Base-by-base conservation (phyloP, 2,797 vertebrate genomes). In the Sebastiscus tertius region DNA sequence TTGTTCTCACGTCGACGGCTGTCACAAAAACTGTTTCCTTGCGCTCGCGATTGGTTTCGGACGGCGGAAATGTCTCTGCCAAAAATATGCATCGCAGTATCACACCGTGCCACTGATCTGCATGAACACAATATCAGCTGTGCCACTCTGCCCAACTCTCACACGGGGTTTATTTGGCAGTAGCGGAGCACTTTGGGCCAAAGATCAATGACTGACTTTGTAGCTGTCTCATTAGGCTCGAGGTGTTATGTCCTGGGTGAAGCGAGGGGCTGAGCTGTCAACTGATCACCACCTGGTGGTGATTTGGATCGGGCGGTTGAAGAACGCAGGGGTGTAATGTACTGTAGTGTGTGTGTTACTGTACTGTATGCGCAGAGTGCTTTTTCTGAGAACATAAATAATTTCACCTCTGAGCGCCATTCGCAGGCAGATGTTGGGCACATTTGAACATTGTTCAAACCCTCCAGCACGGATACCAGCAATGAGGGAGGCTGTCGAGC, bases 131-230 rank as follows among this genome's bases (percentile, higher is more conserved):
- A 62, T 87, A 76, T 89, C 63, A 74, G 67, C 75, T 77, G 64
- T 75, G 65, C 65, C 64, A 62, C 66, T 82, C 80, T 68, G 58
- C 74, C 56, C 67, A 67, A 80, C 79, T 85, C 84, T 86, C 79
- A 81, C 75, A 83, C 31, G 16, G 76, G 61, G 61, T 80, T 87
- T 59, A 60, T 83, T 89, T 91, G 88, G 90, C 85, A 75, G 75
- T 49, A 34, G 75, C 63, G 2, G 75, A 81, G 61, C 80, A 74
- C 83, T 86, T 78, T 85, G 80, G 86, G 91, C 84, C 85, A 90
- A 84, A 92, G 90, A 94, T 94, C 89, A 92, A 89, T 90, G 83
- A 82, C 66, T 70, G 85, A 79, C 86, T 87, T 88, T 86, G 89
- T 88, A 87, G 72, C 89, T 86, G 89, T 92, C 88, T 92, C 88